phyloP scores from a whole-genome alignment of 2,113 vertebrate species.

The Orientallactaga bullata region DNA sequence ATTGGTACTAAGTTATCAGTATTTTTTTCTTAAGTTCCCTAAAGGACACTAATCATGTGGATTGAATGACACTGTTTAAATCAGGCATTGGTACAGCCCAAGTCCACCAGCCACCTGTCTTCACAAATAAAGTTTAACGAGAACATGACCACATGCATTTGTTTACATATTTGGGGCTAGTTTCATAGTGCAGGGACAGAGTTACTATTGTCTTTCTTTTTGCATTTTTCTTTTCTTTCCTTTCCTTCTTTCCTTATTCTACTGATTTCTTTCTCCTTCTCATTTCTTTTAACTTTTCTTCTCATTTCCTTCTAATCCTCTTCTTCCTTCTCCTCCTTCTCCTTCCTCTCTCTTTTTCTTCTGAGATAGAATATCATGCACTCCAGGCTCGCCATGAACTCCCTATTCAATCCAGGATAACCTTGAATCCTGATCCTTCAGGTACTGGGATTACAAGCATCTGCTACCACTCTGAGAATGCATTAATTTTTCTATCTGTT shows the following conservation, averaged over 20 bases:
- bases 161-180: neutral
- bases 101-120: neutral
- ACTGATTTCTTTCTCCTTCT: no score
- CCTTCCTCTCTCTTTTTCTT: neutral
- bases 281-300: no score
- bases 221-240: no score
- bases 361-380: neutral
- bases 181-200: neutral
- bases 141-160: conserved; percentile 31
- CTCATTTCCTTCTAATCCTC: no score
- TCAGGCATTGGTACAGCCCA: neutral
- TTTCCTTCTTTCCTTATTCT: no score
- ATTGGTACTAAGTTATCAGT: neutral
- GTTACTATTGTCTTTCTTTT: neutral
- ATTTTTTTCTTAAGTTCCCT: neutral
- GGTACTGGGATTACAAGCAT: neutral
- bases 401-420: neutral
- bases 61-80: neutral
- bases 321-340: neutral
- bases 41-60: neutral
- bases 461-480: no score
- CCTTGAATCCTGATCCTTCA: no score
- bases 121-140: neutral
- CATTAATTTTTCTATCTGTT: neutral
- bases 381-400: neutral